A percentile compares a stretch with the other conserved stretches of the same genome.
These are phyloP conservation scores for Galagoides demidoff DNA, from an alignment of 2,797 vertebrate species.

Conservation along the genomic window DNA sequence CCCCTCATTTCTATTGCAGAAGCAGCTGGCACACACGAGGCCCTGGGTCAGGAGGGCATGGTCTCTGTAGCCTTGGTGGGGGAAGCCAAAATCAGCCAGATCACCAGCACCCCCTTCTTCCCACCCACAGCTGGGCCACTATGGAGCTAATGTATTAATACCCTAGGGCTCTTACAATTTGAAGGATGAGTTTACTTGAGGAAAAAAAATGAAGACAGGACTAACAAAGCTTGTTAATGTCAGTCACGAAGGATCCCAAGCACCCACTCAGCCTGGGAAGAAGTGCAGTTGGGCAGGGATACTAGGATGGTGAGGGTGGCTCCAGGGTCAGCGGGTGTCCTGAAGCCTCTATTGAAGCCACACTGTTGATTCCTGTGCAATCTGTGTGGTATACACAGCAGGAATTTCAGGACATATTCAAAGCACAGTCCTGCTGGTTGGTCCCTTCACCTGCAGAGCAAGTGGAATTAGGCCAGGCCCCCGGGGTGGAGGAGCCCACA, in stretches of 20 bases:
- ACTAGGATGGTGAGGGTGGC: not conserved
- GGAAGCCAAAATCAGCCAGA: not conserved
- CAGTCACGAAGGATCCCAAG: not conserved
- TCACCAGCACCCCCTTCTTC: not conserved
- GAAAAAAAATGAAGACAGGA: not conserved
- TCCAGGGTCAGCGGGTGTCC: not conserved
- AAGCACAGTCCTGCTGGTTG: not conserved
- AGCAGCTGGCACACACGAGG: not conserved
- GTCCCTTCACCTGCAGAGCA: fast-evolving
- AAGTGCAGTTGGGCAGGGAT: not conserved
- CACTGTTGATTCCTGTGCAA: not conserved
- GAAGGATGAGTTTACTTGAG: not conserved
- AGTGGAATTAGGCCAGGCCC: not conserved
- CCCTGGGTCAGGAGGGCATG: not conserved
- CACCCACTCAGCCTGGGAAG: not conserved
- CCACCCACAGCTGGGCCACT: not conserved
- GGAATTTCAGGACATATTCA: not conserved
- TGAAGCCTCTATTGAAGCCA: not conserved
- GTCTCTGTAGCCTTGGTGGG: not conserved
- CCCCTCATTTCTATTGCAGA: not conserved
- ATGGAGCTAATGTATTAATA: not conserved
- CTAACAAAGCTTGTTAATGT: not conserved
- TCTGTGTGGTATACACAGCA: fast-evolving
- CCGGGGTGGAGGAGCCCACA: fast-evolving
- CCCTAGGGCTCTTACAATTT: not conserved